These are phyloP conservation scores for Drosophila pruinosa DNA, from an alignment of 1,140 invertebrate species.

Conservation along the genomic window DNA sequence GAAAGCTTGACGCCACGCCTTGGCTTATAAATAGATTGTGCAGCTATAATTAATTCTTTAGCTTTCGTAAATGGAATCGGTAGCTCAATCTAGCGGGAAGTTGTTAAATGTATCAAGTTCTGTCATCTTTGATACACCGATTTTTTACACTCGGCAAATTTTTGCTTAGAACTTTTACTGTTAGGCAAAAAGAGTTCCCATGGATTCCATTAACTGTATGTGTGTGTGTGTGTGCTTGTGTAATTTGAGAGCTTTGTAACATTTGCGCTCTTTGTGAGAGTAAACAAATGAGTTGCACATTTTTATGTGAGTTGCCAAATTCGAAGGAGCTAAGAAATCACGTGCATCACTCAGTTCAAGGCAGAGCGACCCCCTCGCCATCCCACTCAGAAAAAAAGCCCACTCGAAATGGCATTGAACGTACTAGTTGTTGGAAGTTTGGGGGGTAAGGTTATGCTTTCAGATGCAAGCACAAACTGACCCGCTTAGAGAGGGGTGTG, in stretches of 20 bases:
- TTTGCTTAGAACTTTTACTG: slow-evolving; percentile 25
- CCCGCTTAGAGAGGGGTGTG: not conserved
- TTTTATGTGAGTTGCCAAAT: not conserved
- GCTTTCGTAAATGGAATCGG: not conserved
- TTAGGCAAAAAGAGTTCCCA: slow-evolving; percentile 36
- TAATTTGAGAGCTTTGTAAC: slow-evolving; percentile 28
- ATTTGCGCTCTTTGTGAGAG: not conserved
- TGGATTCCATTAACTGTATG: slow-evolving; percentile 15
- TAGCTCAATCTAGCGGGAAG: not conserved
- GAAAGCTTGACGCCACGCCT: too few species aligned
- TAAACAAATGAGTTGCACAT: slow-evolving; percentile 3
- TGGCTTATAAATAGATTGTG: slow-evolving; percentile 3
- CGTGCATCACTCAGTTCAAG: slow-evolving; percentile 8
- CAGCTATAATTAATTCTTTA: not conserved
- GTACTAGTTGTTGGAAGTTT: not conserved
- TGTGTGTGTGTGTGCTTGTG: not conserved
- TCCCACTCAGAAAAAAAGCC: not conserved
- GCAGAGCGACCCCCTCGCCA: too few species aligned
- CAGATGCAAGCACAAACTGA: slow-evolving; percentile 7
- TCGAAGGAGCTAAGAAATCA: slow-evolving; percentile 1
- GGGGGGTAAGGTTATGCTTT: too few species aligned
- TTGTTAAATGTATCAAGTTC: not conserved
- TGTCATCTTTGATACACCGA: not conserved
- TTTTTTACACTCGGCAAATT: not conserved
- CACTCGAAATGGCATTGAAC: slow-evolving; percentile 11